A percentile compares a stretch with the other conserved stretches of the same genome.
Evolutionary conservation across 2,888 invertebrate genomes (phyloP).

Genomic region (Tetheella fluctuosa): DNA sequence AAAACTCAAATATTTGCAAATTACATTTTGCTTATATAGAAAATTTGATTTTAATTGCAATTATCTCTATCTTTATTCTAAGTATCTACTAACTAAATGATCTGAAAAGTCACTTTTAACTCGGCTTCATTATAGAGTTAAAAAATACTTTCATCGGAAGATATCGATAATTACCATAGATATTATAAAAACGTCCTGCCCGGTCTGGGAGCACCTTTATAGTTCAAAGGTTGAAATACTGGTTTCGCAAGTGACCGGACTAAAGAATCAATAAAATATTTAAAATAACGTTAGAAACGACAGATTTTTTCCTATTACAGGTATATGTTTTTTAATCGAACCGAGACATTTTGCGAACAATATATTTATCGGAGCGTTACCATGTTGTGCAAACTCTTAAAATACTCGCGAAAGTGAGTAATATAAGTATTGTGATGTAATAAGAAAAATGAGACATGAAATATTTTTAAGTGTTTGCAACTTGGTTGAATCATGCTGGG

Average conservation of each 20-base stretch:
- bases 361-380: constrained; percentile 3
- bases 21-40: too few relatives aligned
- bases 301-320: constrained; percentile 37
- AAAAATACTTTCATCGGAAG: neutral
- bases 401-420: constrained; percentile 8
- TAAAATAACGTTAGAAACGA: constrained; percentile 49
- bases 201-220: constrained; percentile 47
- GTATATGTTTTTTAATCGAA: constrained; percentile 30
- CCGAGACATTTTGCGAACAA: constrained; percentile 17
- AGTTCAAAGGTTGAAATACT: constrained; percentile 74
- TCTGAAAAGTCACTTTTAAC: too few relatives aligned
- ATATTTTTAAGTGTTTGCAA: neutral
- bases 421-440: constrained; percentile 11
- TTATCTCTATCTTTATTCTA: too few relatives aligned
- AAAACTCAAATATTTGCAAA: too few relatives aligned
- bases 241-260: constrained; percentile 61
- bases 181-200: constrained; percentile 4
- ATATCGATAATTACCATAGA: neutral
- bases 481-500: neutral
- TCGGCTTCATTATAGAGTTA: neutral
- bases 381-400: constrained; percentile 12
- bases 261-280: constrained; percentile 58
- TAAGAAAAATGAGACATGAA: constrained; percentile 10
- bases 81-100: too few relatives aligned
- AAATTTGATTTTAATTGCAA: too few relatives aligned